Base-by-base conservation (phyloP, 2,113 vertebrate species). In the Cololabis saira region DNA sequence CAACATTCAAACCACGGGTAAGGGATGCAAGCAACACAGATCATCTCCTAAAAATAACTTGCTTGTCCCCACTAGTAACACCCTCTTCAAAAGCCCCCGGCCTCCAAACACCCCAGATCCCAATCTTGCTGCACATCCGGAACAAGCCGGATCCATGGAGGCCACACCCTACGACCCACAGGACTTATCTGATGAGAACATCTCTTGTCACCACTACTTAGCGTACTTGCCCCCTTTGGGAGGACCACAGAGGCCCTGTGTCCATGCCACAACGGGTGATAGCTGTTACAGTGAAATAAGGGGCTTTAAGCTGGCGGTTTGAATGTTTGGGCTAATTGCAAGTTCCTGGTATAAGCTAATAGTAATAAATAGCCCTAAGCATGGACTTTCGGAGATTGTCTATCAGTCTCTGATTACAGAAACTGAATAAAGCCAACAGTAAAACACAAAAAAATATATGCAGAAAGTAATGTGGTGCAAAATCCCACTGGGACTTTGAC, bases 401-500 rank as follows among this genome's bases (percentile, higher is more conserved):
- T n/a, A 30, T 59, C 43, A 3, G 14, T 63, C 44, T 66, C 44
- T 43, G 2, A 6, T 30, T 22, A 33, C 52, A 27, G 27, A 49
- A 33, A 55, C 5, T 0, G n/a, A 74, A 60, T 53, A 17, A 37
- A 62, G 9, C 0, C 18, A 59, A 54, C 18, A 58, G n/a, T 24
- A 10, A 4, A 13, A 15, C 42, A 54, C n/a, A n/a, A n/a, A n/a
- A n/a, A n/a, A 21, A 47, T 1, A 17, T 15, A 54, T 10, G 1
- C 17, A 16, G 3, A 40, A n/a, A 43, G 21, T 11, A 52, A 17
- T 67, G 62, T 59, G 52, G 52, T 61, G 56, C 44, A 10, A 47
- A 44, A 50, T 45, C 43, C 40, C 33, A 50, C 13, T 42, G 50
- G 45, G 48, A 43, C 58, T 73, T 55, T 72, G 48, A 27, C 24